Base-by-base conservation (phyloP, 2,888 invertebrate genomes). In the Dryomyza anilis region DNA sequence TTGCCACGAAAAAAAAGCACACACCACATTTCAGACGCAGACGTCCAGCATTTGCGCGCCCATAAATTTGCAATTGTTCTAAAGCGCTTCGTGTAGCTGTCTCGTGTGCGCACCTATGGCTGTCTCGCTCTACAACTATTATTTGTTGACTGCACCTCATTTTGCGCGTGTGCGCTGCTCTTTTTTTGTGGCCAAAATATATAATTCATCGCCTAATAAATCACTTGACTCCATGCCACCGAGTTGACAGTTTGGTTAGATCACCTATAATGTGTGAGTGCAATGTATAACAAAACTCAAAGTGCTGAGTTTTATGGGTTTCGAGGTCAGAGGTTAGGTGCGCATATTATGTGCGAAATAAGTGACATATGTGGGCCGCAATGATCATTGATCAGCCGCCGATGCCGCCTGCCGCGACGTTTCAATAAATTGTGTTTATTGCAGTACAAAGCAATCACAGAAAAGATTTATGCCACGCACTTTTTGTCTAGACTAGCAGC, bases 211-310 rank as follows among this genome's bases (percentile, higher is more conserved):
- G 50, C 48, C 72, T 73, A 75, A 77, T 77, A 77, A 78, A 78
- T 78, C 78, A 75, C n/a, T n/a, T 72, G 70, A 70, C 67, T n/a
- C n/a, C 70, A 71, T 73, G 74, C 73, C 77, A 72, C 73, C 70
- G 73, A 73, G 75, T 77, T 78, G 77, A 77, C 77, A 77, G 74
- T 76, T 78, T 76, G 78, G 78, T 77, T 77, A 77, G 76, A 73
- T 71, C n/a, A n/a, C n/a, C n/a, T n/a, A n/a, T n/a, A n/a, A n/a
- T 48, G 30, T 48, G 46, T 56, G 58, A 30, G 43, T 52, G 50
- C 29, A n/a, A n/a, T n/a, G n/a, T n/a, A n/a, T n/a, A n/a, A n/a
- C n/a, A n/a, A n/a, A n/a, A n/a, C n/a, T n/a, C n/a, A n/a, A n/a
- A n/a, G n/a, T n/a, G n/a, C n/a, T n/a, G n/a, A n/a, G n/a, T 74